Base-by-base conservation (phyloP, 2,797 vertebrate species). In the Alosa sapidissima region DNA sequence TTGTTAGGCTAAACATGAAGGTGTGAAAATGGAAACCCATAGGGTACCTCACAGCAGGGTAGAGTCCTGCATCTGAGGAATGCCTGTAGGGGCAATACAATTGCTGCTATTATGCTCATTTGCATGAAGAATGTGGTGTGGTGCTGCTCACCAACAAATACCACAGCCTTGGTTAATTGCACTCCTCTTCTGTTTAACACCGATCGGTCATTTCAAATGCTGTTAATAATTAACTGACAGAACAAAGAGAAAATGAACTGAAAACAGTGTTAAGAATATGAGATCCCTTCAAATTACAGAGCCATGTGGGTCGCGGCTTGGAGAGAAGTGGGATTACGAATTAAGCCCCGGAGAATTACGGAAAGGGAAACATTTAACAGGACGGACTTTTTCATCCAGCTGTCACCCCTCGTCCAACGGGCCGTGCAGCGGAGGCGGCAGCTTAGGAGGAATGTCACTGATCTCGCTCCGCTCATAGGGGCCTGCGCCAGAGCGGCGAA, bases 1-100 rank as follows among this genome's bases (percentile, higher is more conserved):
- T 75, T 75, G 68, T 75, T 75, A 75, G 16, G 68, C 33, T 36
- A 75, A 75, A 75, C 68, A 88, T 86, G 88, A 88, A 89, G 85
- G 90, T 89, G 88, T 87, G 84, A 90, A 86, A 84, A 88, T 65
- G 81, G 84, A 86, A 87, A 88, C 87, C 88, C 89, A 89, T 89
- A 89, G 89, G 86, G 84, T 88, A 88, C 85, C 86, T 88, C 86
- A 84, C 90, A 88, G 88, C 86, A 21, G 89, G 36, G 72, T 45
- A 16, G 5, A 13, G 41, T 21, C 41, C 16, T 78, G 72, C 72
- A 78, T 78, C 72, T 47, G 6, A 78, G 72, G 72, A 78, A 78
- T 78, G 72, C 72, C 72, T 21, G 1, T 11, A 47, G 19, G 41
- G 72, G 11, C 41, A 78, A 47, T 78, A 78, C 72, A 78, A 78